Conservation (phyloP, 2,888 invertebrate genomes). For the Drosophila multiciliata region DNA sequence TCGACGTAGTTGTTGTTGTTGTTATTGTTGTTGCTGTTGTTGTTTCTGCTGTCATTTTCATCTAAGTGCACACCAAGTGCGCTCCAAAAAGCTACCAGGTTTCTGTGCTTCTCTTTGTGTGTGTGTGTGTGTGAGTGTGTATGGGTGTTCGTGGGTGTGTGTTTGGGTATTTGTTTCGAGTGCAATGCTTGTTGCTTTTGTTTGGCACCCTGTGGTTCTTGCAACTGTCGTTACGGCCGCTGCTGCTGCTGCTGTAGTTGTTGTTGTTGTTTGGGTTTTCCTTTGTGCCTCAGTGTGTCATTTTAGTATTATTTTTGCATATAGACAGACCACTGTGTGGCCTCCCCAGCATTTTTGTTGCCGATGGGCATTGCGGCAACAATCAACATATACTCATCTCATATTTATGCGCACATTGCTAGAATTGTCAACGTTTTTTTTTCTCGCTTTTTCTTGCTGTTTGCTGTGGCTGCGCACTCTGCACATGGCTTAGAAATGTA, state of each 20-base stretch:
- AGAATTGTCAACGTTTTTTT: constrained; percentile 20
- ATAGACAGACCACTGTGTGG: constrained; percentile 43
- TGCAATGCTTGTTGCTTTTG: constrained; percentile 68
- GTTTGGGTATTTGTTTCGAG: constrained; percentile 50
- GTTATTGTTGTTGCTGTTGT: constrained; percentile 36
- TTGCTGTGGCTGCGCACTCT: constrained; percentile 32
- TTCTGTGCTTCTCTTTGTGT: constrained; percentile 23
- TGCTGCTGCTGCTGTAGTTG: constrained; percentile 31
- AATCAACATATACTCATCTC: constrained; percentile 21
- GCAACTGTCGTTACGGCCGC: constrained; percentile 30
- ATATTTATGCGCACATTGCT: constrained; percentile 4
- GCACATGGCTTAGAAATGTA: constrained; percentile 48
- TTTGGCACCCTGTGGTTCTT: constrained; percentile 40
- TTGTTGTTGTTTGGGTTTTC: constrained; percentile 27
- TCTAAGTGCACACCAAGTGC: constrained; percentile 75
- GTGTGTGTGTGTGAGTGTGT: constrained; percentile 11
- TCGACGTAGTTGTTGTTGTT: constrained; percentile 48
- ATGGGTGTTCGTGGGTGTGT: constrained; percentile 21
- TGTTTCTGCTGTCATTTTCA: constrained; percentile 64
- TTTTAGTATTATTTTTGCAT: constrained; percentile 71
- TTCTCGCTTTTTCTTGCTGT: neutral
- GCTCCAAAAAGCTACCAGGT: constrained; percentile 67
- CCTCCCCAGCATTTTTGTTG: constrained; percentile 40
- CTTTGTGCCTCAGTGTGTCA: constrained; percentile 50
- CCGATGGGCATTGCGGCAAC: constrained; percentile 42